Percentiles rank a stretch among this genome's conserved stretches.
These are phyloP conservation scores for Drosophila bocki DNA, from an alignment of 1,140 invertebrate genomes.

Conservation along the genomic window DNA sequence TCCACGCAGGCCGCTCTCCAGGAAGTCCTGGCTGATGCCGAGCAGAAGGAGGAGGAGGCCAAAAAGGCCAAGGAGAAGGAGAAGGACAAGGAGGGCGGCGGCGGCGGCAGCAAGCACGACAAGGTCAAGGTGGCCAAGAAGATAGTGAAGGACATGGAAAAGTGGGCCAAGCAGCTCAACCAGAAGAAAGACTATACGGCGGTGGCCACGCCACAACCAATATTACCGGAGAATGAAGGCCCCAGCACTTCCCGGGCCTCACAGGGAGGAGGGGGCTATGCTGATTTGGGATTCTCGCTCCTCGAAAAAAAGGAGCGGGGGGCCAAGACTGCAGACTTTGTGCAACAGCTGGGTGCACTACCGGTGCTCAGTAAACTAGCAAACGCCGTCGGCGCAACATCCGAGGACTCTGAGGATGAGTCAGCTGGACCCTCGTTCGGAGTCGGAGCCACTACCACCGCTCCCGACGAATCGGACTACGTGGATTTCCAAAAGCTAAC, in stretches of 20 bases:
- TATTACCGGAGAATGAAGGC: slow-evolving; percentile 38
- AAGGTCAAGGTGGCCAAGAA: slow-evolving; percentile 99
- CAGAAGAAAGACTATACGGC: slow-evolving; percentile 94
- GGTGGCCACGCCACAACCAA: slow-evolving; percentile 72
- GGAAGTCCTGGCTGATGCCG: slow-evolving; percentile 59
- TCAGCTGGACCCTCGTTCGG: not conserved
- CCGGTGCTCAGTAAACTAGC: slow-evolving; percentile 86
- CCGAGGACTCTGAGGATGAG: slow-evolving; percentile 68
- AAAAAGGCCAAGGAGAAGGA: slow-evolving; percentile 85
- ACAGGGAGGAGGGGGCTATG: slow-evolving; percentile 87
- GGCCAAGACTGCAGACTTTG: slow-evolving; percentile 48
- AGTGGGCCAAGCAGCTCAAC: slow-evolving; percentile 98
- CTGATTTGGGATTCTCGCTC: slow-evolving; percentile 96
- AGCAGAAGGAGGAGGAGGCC: slow-evolving; percentile 71
- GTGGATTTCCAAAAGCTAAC: slow-evolving; percentile 96
- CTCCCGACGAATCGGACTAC: slow-evolving; percentile 87
- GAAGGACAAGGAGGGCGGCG: slow-evolving; percentile 66
- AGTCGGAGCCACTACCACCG: not conserved
- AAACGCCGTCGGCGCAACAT: slow-evolving; percentile 89
- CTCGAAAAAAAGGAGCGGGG: slow-evolving; percentile 88
- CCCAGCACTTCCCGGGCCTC: slow-evolving; percentile 74
- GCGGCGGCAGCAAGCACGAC: slow-evolving; percentile 87
- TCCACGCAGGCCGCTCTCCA: slow-evolving; percentile 85
- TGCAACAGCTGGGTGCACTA: slow-evolving; percentile 12
- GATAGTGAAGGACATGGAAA: slow-evolving; percentile 98